These are phyloP conservation scores for Aleiodes testaceus DNA, from an alignment of 2,888 invertebrate species.

Conservation along the genomic window DNA sequence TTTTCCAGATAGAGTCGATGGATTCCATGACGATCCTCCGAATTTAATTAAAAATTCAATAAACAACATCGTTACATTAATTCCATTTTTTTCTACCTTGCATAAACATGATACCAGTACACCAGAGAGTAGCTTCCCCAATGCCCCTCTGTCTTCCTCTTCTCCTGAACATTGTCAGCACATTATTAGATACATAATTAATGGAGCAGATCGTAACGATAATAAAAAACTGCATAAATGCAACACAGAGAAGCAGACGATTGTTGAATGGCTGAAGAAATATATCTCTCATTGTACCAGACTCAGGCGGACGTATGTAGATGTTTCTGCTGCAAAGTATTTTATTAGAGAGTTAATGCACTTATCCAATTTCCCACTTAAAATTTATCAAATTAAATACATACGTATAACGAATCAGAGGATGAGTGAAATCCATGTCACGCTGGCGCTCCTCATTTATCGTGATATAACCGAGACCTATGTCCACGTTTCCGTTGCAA, in stretches of 20 bases:
- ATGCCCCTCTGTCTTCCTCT: constrained; percentile 65
- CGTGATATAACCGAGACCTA: constrained; percentile 78
- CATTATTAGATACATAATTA: constrained; percentile 67
- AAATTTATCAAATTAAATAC: constrained; percentile 52
- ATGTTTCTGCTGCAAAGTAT: constrained; percentile 75
- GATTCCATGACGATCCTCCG: constrained; percentile 77
- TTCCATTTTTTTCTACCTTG: constrained; percentile 74
- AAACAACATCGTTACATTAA: too few relatives aligned
- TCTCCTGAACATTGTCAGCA: constrained; percentile 54
- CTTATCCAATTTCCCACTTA: not conserved
- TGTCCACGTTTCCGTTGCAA: constrained; percentile 75
- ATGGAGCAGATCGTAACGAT: constrained; percentile 75
- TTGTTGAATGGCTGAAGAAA: constrained; percentile 78
- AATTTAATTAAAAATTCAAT: constrained; percentile 27
- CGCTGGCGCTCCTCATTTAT: constrained; percentile 74
- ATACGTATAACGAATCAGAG: constrained; percentile 78
- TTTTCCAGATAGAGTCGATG: constrained; percentile 76
- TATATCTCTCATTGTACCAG: constrained; percentile 78
- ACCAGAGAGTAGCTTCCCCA: constrained; percentile 78
- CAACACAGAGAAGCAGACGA: constrained; percentile 75
- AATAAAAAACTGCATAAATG: constrained; percentile 74
- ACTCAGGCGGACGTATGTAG: constrained; percentile 78
- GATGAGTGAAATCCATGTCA: constrained; percentile 78
- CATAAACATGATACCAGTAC: constrained; percentile 78
- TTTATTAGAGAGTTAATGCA: constrained; percentile 8